These are phyloP conservation scores for Amphipoea lucens DNA, from an alignment of 2,888 invertebrate genomes.

Conservation along the genomic window DNA sequence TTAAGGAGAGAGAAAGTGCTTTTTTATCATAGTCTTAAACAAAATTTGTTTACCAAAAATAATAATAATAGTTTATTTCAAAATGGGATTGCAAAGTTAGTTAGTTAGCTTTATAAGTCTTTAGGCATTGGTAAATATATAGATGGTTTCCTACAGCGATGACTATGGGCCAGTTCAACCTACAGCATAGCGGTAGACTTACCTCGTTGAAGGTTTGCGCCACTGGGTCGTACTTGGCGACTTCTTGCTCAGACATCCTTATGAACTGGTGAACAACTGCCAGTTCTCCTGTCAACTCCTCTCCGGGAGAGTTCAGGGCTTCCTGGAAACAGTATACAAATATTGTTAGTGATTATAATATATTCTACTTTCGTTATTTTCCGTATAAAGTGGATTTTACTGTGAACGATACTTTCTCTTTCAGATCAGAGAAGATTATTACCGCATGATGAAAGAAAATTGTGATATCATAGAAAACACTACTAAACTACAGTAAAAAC, in stretches of 20 bases:
- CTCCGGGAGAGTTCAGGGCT: constrained; percentile 85
- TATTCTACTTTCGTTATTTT: background rate
- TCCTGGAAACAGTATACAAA: constrained; percentile 83
- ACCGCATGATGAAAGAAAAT: no score
- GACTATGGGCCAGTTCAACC: background rate
- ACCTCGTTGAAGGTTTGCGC: constrained; percentile 78
- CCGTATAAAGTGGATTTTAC: background rate
- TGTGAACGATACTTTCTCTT: background rate
- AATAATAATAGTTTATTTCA: no score
- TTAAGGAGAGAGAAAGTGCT: no score
- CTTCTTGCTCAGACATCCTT: constrained; percentile 92
- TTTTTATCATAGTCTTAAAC: no score
- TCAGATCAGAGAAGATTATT: background rate
- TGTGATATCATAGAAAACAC: background rate
- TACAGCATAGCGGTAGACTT: constrained; percentile 63
- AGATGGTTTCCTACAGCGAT: background rate
- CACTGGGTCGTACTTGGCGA: constrained; percentile 82
- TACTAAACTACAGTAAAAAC: no score
- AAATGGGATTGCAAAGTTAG: no score
- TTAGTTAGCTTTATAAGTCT: background rate
- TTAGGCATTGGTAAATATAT: background rate
- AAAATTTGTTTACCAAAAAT: no score
- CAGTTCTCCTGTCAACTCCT: constrained; percentile 92
- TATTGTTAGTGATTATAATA: background rate
- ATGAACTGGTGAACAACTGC: constrained; percentile 93